Conservation (phyloP, 2,113 vertebrate genomes). For the Ciconia boyciana region DNA sequence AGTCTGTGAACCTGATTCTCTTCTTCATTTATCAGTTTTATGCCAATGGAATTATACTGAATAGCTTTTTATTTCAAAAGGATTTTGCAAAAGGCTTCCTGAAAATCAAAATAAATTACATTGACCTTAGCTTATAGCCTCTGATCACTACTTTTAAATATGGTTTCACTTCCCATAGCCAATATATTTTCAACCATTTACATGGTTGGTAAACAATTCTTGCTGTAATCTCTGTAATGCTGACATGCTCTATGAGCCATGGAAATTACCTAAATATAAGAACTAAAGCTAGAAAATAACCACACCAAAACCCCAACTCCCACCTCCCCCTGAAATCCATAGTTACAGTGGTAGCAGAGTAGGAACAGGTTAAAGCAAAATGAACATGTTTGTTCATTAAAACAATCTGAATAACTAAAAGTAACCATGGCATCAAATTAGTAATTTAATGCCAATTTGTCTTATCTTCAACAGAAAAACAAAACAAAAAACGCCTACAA, state of each 20-base stretch:
- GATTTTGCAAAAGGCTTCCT: not conserved
- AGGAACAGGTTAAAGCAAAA: slow-evolving; percentile 40
- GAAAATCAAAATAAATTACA: not conserved
- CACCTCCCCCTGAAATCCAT: not conserved
- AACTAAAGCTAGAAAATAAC: not conserved
- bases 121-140: not conserved
- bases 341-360: not conserved
- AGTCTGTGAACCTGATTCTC: not conserved
- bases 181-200: not conserved
- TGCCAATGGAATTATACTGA: not conserved
- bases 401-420: slow-evolving; percentile 13
- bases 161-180: not conserved
- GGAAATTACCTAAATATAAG: not conserved
- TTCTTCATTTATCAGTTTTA: not conserved
- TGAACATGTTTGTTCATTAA: slow-evolving; percentile 25
- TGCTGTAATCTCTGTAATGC: not conserved
- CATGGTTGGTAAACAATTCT: not conserved
- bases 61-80: not conserved
- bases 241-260: not conserved
- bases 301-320: not conserved
- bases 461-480: slow-evolving; percentile 23
- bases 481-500: not conserved
- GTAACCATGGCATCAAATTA: slow-evolving; percentile 16
- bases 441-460: slow-evolving; percentile 18
- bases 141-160: not conserved